These are phyloP conservation scores for Nomada fucata DNA, from an alignment of 2,888 invertebrate species.

Conservation along the genomic window DNA sequence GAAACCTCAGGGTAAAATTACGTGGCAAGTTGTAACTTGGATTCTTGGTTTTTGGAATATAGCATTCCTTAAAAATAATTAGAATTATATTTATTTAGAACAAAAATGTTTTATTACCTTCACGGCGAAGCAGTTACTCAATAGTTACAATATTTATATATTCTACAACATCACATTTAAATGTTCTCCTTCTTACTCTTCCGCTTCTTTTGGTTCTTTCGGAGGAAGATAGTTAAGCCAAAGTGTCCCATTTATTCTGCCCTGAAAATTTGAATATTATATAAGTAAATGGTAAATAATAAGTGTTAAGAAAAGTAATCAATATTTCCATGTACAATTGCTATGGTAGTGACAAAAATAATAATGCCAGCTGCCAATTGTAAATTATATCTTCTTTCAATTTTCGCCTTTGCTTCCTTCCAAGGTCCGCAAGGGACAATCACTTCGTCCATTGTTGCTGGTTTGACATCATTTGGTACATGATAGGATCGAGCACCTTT, in stretches of 20 bases:
- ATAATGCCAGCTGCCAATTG: constrained; percentile 87
- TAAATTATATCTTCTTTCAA: constrained; percentile 89
- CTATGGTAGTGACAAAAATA: constrained; percentile 80
- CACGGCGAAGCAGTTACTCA: background rate
- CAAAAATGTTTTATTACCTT: constrained; percentile 29
- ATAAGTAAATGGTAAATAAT: background rate
- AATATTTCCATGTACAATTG: constrained; percentile 83
- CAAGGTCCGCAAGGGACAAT: constrained; percentile 92
- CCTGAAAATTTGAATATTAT: constrained; percentile 45
- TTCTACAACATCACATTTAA: constrained; percentile 28
- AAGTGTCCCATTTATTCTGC: constrained; percentile 4
- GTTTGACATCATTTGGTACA: constrained; percentile 68
- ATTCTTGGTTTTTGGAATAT: background rate
- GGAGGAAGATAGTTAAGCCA: constrained; percentile 41
- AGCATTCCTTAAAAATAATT: background rate
- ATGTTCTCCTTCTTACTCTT: constrained; percentile 31
- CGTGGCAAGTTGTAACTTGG: background rate
- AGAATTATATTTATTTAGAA: constrained; percentile 1
- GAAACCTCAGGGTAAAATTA: background rate
- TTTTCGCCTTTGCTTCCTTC: constrained; percentile 88
- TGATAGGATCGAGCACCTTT: constrained; percentile 69
- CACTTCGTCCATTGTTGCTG: constrained; percentile 90
- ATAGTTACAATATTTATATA: constrained; percentile 30
- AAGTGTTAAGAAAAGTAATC: background rate
- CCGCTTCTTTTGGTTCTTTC: constrained; percentile 10